Evolutionary conservation across 2,113 vertebrate genomes (phyloP).

Genomic region (Cettia cetti): DNA sequence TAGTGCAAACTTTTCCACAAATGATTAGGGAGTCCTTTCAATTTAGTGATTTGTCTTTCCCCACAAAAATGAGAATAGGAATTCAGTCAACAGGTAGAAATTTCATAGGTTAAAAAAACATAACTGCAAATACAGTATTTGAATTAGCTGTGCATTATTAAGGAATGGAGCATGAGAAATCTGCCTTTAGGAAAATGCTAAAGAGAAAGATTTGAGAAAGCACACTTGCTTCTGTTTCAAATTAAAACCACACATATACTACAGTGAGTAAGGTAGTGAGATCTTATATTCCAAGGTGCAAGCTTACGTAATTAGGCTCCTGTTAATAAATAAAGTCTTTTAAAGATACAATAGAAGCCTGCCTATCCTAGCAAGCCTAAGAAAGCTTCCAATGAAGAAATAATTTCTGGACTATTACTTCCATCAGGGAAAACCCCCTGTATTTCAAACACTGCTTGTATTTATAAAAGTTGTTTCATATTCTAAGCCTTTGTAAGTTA

Average conservation of each 20-base stretch:
- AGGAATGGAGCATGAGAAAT: neutral
- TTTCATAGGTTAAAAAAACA: neutral
- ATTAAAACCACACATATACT: neutral
- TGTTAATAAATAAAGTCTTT: neutral
- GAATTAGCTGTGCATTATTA: neutral
- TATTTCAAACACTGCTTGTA: neutral
- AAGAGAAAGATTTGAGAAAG: neutral
- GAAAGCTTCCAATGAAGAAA: neutral
- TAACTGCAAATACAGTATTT: neutral
- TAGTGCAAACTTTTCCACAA: neutral
- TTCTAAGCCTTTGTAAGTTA: neutral
- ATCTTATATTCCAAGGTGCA: neutral
- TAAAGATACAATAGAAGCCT: neutral
- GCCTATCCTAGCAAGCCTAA: neutral
- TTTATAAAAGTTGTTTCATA: neutral
- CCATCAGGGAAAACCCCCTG: neutral
- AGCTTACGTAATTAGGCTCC: neutral
- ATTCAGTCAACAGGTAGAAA: neutral
- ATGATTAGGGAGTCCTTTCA: neutral
- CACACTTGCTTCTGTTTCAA: neutral
- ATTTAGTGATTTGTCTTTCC: conserved; percentile 55
- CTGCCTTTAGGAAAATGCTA: neutral
- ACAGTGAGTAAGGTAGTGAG: neutral
- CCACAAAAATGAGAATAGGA: neutral
- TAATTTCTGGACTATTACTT: neutral